Evolutionary conservation across 2,797 vertebrate genomes (phyloP).

Genomic region (Pyrrhura leucotis): DNA sequence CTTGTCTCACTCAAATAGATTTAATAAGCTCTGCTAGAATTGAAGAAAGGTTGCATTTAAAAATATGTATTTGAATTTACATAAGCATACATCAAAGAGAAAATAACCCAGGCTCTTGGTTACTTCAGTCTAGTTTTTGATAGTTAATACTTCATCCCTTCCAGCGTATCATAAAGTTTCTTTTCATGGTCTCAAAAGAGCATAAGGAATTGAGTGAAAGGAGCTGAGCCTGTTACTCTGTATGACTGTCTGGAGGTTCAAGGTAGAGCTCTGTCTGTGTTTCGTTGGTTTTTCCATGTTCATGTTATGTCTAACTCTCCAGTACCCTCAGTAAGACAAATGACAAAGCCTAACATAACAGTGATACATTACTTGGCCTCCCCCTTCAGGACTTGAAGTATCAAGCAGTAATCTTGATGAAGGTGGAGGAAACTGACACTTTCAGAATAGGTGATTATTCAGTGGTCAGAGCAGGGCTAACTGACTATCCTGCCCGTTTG

Average conservation of each 20-base stretch:
- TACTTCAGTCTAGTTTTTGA: conserved; percentile 36
- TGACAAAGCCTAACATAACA: not conserved
- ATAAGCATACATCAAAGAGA: conserved; percentile 49
- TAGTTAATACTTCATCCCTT: conserved; percentile 47
- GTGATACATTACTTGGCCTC: not conserved
- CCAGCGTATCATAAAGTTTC: conserved; percentile 37
- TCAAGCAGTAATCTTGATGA: not conserved
- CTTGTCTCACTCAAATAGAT: conserved; percentile 46
- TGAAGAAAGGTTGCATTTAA: conserved; percentile 61
- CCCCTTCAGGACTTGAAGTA: not conserved
- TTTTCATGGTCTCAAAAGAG: conserved; percentile 21
- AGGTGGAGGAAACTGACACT: not conserved
- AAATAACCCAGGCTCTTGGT: conserved; percentile 11
- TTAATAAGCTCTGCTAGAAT: conserved; percentile 47
- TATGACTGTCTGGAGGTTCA: not conserved
- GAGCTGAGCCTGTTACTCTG: not conserved
- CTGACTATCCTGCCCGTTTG: not conserved
- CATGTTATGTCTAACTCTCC: not conserved
- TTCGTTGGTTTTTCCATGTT: not conserved
- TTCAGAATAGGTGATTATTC: not conserved
- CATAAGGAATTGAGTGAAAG: conserved; percentile 5
- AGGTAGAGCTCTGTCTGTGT: not conserved
- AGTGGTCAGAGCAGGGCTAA: not conserved
- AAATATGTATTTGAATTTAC: conserved; percentile 52
- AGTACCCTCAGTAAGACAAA: not conserved